Percentiles rank a stretch among this genome's conserved stretches.
phyloP scores from a whole-genome alignment of 2,113 vertebrate genomes.

The Alosa alosa region DNA sequence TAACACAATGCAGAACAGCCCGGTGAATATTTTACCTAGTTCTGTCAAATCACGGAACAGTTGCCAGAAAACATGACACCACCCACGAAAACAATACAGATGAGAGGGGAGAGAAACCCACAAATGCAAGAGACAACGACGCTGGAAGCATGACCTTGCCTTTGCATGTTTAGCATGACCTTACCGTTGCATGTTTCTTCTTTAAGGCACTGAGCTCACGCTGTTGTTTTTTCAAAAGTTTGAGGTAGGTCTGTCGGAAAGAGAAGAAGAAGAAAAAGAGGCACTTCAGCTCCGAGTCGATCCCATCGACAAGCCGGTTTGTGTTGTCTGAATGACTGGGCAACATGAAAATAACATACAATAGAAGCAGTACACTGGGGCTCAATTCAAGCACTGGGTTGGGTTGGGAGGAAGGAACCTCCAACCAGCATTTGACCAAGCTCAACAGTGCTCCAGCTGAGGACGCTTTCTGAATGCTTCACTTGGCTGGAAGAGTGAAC shows the following conservation, averaged over 20 bases:
- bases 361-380: not conserved
- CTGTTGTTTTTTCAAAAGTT: slow-evolving; percentile 93
- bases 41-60: not conserved
- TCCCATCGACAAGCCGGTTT: not conserved
- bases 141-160: not conserved
- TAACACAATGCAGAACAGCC: slow-evolving; percentile 42
- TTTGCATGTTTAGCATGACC: slow-evolving; percentile 1
- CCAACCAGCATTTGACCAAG: not conserved
- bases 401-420: not conserved
- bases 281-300: not conserved
- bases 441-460: not conserved
- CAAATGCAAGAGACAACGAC: not conserved
- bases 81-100: no score
- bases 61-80: not conserved
- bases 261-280: not conserved
- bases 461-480: not conserved
- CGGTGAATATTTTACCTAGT: not conserved
- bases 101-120: not conserved
- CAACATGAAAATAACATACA: not conserved
- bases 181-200: slow-evolving; percentile 95
- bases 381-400: not conserved
- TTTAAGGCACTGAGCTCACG: slow-evolving; percentile 89
- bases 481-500: not conserved
- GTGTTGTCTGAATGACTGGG: not conserved
- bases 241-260: slow-evolving; percentile 83